These are phyloP conservation scores for Hoplodrina blanda DNA, from an alignment of 2,888 invertebrate species.

Conservation along the genomic window DNA sequence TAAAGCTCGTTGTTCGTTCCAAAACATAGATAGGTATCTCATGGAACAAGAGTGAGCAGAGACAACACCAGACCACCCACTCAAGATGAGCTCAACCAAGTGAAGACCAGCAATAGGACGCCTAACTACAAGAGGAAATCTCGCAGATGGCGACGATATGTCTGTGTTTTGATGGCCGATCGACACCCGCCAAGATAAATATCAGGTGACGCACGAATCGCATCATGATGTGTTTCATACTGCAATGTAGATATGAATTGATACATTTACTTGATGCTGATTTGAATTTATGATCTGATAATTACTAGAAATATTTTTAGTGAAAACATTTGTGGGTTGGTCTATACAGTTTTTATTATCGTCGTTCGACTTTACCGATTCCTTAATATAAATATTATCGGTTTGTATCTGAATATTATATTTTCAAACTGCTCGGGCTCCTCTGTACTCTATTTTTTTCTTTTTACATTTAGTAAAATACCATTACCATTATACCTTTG, in stretches of 20 bases:
- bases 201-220: slow-evolving; percentile 65
- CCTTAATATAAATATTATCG: not conserved
- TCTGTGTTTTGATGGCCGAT: slow-evolving; percentile 51
- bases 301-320: slow-evolving; percentile 5
- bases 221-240: slow-evolving; percentile 55
- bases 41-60: too few relatives aligned
- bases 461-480: not conserved
- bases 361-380: not conserved
- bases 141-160: slow-evolving; percentile 30
- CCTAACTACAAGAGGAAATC: slow-evolving; percentile 23
- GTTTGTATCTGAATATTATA: not conserved
- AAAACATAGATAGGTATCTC: too few relatives aligned
- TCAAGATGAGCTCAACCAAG: not conserved
- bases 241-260: slow-evolving; percentile 31
- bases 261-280: slow-evolving; percentile 32
- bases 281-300: slow-evolving; percentile 21
- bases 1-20: too few relatives aligned
- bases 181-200: slow-evolving; percentile 66
- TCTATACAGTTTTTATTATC: not conserved
- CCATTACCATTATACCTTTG: too few relatives aligned
- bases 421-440: not conserved
- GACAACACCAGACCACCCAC: not conserved
- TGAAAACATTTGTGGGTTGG: slow-evolving; percentile 3
- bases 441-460: not conserved
- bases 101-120: not conserved